Evolutionary conservation across 1,140 invertebrate genomes (phyloP).

Genomic region (Procambarus clarkii): DNA sequence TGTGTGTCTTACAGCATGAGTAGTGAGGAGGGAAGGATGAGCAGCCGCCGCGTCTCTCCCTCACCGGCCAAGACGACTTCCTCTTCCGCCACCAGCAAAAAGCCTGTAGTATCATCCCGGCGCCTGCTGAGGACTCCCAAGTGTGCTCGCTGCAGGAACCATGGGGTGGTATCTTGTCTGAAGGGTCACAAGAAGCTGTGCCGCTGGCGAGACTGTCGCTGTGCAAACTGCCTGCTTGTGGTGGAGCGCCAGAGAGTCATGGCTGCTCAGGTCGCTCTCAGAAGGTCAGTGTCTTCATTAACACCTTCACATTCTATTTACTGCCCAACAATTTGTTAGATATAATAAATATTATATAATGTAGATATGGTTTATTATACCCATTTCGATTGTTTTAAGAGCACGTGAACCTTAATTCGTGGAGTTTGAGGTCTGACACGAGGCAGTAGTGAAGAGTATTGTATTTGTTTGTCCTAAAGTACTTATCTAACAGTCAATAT

Average conservation of each 20-base stretch:
- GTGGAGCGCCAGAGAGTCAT: slow-evolving; percentile 91
- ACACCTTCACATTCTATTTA: not conserved
- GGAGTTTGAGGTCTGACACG: too few species aligned
- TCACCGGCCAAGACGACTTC: not conserved
- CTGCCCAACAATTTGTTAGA: not conserved
- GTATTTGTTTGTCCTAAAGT: too few species aligned
- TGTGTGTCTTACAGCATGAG: not conserved
- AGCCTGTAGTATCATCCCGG: slow-evolving; percentile 51
- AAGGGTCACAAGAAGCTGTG: slow-evolving; percentile 91
- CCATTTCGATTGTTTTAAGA: not conserved
- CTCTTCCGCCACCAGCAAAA: slow-evolving; percentile 6
- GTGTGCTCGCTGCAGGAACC: slow-evolving; percentile 91
- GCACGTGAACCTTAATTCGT: too few species aligned
- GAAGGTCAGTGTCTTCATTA: slow-evolving; percentile 36
- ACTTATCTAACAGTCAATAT: too few species aligned
- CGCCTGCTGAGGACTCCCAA: slow-evolving; percentile 84
- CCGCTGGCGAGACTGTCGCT: slow-evolving; percentile 86
- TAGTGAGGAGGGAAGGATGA: not conserved
- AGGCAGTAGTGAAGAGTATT: too few species aligned
- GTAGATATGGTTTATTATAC: not conserved
- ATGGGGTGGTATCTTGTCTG: slow-evolving; percentile 90
- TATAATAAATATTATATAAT: not conserved
- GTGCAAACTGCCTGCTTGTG: slow-evolving; percentile 90
- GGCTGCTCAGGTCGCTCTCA: slow-evolving; percentile 86
- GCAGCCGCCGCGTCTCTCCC: not conserved